Percentiles rank a stretch among this genome's conserved stretches.
Conservation (phyloP, 37 sponge, comb jelly and placozoan genomes). For the Aplysina aerophoba region DNA sequence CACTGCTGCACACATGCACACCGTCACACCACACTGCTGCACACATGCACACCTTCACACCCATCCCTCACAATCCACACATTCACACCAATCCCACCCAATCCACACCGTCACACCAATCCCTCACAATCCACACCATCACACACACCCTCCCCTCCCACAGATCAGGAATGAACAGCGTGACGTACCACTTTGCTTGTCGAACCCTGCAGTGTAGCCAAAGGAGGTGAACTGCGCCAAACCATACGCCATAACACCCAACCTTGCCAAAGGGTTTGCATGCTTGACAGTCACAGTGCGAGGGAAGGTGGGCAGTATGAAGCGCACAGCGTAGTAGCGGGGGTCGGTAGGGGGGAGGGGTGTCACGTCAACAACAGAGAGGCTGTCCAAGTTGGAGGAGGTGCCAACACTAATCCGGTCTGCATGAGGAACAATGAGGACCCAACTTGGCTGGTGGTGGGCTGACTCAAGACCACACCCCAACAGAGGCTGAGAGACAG, state of each 20-base stretch:
- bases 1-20: no score
- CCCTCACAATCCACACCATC: no score
- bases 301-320: background rate
- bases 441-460: background rate
- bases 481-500: no score
- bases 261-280: slow-evolving; percentile 17
- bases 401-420: background rate
- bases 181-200: slow-evolving; percentile 11
- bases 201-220: slow-evolving; percentile 6
- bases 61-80: no score
- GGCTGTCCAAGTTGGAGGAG: background rate
- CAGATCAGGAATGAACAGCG: no score
- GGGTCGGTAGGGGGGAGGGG: slow-evolving; percentile 1
- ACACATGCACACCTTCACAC: no score
- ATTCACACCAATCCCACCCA: no score
- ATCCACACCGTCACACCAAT: no score
- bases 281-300: background rate
- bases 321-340: background rate
- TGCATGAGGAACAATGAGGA: background rate
- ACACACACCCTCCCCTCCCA: no score
- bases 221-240: slow-evolving; percentile 1
- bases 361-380: background rate
- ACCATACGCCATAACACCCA: background rate
- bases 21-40: no score
- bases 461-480: no score